These are phyloP conservation scores for Abramis brama DNA, from an alignment of 2,113 vertebrate species.

Conservation along the genomic window DNA sequence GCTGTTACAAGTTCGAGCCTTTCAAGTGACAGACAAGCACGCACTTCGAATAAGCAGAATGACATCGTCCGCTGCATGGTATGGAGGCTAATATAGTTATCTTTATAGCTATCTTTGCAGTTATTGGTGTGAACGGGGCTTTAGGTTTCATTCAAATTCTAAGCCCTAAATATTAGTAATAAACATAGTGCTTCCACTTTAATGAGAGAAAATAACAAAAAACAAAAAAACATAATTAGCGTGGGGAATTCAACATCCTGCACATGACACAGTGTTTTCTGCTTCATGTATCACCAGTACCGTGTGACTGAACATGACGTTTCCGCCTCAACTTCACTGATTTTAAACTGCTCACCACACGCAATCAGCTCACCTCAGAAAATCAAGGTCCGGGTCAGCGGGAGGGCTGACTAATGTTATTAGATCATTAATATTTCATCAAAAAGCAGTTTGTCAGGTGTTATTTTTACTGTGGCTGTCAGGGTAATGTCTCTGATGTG, in stretches of 20 bases:
- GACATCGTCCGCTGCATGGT: no score
- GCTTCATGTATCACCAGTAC: not conserved
- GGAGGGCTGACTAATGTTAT: conserved; percentile 41
- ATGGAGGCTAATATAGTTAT: no score
- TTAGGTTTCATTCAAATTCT: not conserved
- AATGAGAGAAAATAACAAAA: not conserved
- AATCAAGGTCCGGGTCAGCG: conserved; percentile 18
- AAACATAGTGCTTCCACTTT: not conserved
- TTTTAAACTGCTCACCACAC: not conserved
- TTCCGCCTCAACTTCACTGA: conserved; percentile 3
- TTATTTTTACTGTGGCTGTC: conserved; percentile 21
- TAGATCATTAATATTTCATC: conserved; percentile 48
- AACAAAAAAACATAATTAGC: not conserved
- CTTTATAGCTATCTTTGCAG: no score
- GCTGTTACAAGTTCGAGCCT: no score
- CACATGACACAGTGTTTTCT: not conserved
- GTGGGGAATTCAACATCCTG: not conserved
- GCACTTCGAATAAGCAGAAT: no score
- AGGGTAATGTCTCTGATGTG: conserved; percentile 27
- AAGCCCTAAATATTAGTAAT: not conserved
- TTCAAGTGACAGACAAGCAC: no score
- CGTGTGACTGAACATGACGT: not conserved
- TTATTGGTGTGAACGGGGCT: no score
- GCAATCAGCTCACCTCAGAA: conserved; percentile 39
- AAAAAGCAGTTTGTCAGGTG: conserved; percentile 37